These are phyloP conservation scores for Neoaliturus tenellus DNA, from an alignment of 2,888 invertebrate species.

Conservation along the genomic window DNA sequence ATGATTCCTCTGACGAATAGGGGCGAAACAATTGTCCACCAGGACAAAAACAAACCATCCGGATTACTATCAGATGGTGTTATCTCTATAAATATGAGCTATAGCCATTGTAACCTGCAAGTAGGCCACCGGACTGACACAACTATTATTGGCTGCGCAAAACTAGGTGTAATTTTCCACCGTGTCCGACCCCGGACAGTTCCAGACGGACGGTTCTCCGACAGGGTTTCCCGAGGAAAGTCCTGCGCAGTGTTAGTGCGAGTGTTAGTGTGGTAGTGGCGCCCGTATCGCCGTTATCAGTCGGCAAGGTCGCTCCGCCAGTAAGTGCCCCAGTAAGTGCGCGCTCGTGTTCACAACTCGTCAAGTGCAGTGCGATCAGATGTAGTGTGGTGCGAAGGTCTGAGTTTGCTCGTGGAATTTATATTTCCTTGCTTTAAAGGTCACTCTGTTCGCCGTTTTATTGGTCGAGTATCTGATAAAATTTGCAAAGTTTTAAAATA, in stretches of 20 bases:
- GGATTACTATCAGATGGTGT: too few species aligned
- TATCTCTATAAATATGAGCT: too few species aligned
- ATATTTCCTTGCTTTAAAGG: background rate
- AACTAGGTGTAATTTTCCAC: background rate
- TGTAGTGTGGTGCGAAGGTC: background rate
- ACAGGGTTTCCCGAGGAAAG: background rate
- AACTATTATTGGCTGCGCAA: background rate
- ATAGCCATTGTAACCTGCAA: background rate
- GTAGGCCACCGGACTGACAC: background rate
- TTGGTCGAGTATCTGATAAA: too few species aligned
- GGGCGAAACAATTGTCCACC: too few species aligned
- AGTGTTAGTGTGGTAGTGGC: background rate
- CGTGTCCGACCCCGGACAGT: background rate
- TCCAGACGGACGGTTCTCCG: background rate
- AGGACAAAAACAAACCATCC: too few species aligned
- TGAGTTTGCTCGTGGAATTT: background rate
- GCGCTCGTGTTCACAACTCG: background rate
- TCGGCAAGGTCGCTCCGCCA: conserved; percentile 1
- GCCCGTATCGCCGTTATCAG: conserved; percentile 17
- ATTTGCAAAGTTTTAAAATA: too few species aligned
- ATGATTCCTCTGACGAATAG: too few species aligned
- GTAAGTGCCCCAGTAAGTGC: background rate
- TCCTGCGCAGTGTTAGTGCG: background rate
- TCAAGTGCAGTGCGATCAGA: conserved; percentile 10
- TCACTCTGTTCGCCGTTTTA: background rate